Base-by-base conservation (phyloP, 2,797 vertebrate species). In the Eupleurogrammus muticus region DNA sequence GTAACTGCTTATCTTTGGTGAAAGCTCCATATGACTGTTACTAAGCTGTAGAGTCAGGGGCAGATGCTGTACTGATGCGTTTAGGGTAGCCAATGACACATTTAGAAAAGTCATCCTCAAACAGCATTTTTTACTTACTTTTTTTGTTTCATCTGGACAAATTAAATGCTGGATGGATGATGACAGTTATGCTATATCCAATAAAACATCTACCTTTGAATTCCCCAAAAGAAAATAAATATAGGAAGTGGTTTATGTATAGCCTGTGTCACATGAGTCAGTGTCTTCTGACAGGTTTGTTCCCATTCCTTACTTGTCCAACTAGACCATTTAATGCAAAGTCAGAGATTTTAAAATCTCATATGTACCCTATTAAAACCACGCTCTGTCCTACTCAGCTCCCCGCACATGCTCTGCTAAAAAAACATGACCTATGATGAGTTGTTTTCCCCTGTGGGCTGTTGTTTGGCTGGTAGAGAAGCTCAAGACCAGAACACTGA, bases 401-500 rank as follows among this genome's bases (percentile, higher is more conserved):
- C 46, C 57, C 9, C 9, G 12, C 35, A 23, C n/a, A 34, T 64
- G 28, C 10, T 44, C 13, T 35, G 42, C 36, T 63, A 47, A 19
- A 71, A 38, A 14, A 38, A 54, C 8, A 4, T 42, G 52, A 17
- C 21, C 24, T 36, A 12, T 47, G 50, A 24, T 35, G 34, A 53
- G 19, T 28, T 57, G 34, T 66, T 42, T 28, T 47, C 60, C 23
- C 23, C 12, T 1, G 51, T 8, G 28, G 38, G 49, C 65, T 46
- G 5, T 14, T 54, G 34, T 57, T 57, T 64, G 57, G 48, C 34
- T 70, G 53, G 48, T 4, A 13, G 34, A 51, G 46, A 2, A 24
- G 42, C 60, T 61, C 62, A 52, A 16, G 54, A 46, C 24, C 38
- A 32, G 49, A 67, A 61, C n/a, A n/a, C 16, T 38, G 42, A 60